phyloP scores from a whole-genome alignment of 2,888 invertebrate species.

The Pachydiplax longipennis region DNA sequence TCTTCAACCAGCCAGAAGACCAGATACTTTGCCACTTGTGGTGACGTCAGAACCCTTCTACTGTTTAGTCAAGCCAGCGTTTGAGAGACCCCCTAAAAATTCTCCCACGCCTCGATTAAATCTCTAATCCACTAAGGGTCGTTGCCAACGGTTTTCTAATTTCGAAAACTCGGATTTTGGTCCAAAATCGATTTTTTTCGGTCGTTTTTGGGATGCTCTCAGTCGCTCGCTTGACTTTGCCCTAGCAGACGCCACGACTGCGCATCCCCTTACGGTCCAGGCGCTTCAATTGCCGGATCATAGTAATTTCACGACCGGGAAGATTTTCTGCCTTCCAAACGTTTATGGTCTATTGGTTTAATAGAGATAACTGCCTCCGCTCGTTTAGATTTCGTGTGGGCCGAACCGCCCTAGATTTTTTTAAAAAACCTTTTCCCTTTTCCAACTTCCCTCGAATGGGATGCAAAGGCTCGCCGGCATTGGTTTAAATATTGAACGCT shows the following conservation, averaged over 20 bases:
- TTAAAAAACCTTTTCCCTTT: no score
- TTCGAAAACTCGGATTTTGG: no score
- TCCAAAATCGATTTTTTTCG: not conserved
- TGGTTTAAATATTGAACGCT: no score
- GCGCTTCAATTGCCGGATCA: not conserved
- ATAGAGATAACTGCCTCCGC: no score
- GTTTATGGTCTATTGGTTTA: no score
- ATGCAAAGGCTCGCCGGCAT: no score
- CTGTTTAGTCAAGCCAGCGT: constrained; percentile 12
- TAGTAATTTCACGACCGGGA: not conserved
- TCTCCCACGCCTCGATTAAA: not conserved
- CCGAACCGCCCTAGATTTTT: no score
- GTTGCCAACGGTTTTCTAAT: no score
- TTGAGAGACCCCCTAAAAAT: not conserved
- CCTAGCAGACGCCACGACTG: constrained; percentile 37
- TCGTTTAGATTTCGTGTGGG: no score
- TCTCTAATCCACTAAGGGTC: no score
- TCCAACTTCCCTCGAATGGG: no score
- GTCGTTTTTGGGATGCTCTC: not conserved
- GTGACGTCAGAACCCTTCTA: constrained; percentile 29
- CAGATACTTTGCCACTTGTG: constrained; percentile 21
- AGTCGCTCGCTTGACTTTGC: constrained; percentile 10
- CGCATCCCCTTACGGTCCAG: not conserved
- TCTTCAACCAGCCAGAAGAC: constrained; percentile 44
- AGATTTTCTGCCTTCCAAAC: not conserved